These are phyloP conservation scores for Coenonympha arcania DNA, from an alignment of 2,888 invertebrate species.

Conservation along the genomic window DNA sequence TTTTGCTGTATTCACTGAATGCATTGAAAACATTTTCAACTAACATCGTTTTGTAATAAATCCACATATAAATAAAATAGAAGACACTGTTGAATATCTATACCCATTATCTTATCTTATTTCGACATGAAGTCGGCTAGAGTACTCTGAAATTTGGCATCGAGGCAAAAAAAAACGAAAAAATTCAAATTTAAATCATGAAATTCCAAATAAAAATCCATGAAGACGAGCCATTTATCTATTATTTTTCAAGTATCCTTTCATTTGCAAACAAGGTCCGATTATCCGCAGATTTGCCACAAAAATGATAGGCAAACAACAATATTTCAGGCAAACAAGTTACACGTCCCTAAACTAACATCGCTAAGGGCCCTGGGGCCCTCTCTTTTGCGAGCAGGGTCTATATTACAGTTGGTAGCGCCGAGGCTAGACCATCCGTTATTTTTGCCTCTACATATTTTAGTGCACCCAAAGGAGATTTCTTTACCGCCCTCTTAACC, in stretches of 20 bases:
- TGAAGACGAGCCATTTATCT: slow-evolving; percentile 30
- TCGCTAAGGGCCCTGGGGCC: slow-evolving; percentile 47
- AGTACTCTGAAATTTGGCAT: no score
- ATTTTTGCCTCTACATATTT: slow-evolving; percentile 70
- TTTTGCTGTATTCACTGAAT: slow-evolving; percentile 7
- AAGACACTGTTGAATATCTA: no score
- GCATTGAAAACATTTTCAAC: slow-evolving; percentile 12
- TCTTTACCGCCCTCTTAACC: slow-evolving; percentile 49
- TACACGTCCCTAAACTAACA: slow-evolving; percentile 63
- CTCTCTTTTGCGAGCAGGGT: slow-evolving; percentile 47
- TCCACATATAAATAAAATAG: no score
- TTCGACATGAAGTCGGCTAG: no score
- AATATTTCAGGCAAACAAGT: slow-evolving; percentile 68
- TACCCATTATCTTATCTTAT: no score
- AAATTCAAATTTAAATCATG: no score
- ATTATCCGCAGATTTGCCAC: slow-evolving; percentile 63
- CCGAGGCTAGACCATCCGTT: slow-evolving; percentile 61
- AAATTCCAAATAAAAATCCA: slow-evolving; percentile 20
- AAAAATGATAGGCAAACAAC: slow-evolving; percentile 70
- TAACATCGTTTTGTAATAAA: no score
- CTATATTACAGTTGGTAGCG: slow-evolving; percentile 63
- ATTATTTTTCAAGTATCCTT: slow-evolving; percentile 45
- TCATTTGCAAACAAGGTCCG: slow-evolving; percentile 56
- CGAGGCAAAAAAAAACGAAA: no score
- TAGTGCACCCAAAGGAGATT: slow-evolving; percentile 57